Base-by-base conservation (phyloP, 2,888 invertebrate genomes). In the Oscheius sp. region DNA sequence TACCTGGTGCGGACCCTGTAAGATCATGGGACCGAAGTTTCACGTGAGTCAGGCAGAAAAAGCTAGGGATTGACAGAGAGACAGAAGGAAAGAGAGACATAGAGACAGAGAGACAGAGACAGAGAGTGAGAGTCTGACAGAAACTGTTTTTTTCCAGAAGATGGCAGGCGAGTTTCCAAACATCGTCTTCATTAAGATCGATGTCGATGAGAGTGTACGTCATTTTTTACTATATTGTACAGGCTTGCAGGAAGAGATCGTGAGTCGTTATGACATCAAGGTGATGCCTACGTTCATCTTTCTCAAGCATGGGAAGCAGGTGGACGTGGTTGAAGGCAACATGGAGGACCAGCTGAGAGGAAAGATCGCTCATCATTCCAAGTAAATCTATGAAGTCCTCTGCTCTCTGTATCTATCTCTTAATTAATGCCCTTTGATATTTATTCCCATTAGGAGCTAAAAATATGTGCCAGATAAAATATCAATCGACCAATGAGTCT, bases 281-380 rank as follows among this genome's bases (percentile, higher is more conserved):
- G 85, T 87, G 53, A 88, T 88, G 88, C 88, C 88, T 35, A 88
- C 88, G 0, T 88, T 88, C 77, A 73, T 86, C 29, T 86, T 88
- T 74, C 76, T 87, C 48, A 88, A 86, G 70, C 80, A 86, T 55
- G 82, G 83, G 33, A 70, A 84, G 62, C 75, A 81, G 42, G 68
- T 84, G 21, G 78, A 79, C 57, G 74, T 75, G 2, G 72, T 87
- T 55, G 86, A 87, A 80, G 86, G 87, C 32, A 82, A 84, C 50
- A 80, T 83, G 48, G 79, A 79, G 35, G 83, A 85, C 32, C 78
- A 85, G 68, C 78, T 87, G 2, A 47, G 62, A 29, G 33, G 33
- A 21, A 71, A 71, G 48, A 60, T 60, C 35, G 33, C 2, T 35
- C 60, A 60, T 2, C 42, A 60, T 35, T 32, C 29, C 21, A 32